Conservation (phyloP, 2,797 vertebrate species). For the Chromobotia macracanthus region DNA sequence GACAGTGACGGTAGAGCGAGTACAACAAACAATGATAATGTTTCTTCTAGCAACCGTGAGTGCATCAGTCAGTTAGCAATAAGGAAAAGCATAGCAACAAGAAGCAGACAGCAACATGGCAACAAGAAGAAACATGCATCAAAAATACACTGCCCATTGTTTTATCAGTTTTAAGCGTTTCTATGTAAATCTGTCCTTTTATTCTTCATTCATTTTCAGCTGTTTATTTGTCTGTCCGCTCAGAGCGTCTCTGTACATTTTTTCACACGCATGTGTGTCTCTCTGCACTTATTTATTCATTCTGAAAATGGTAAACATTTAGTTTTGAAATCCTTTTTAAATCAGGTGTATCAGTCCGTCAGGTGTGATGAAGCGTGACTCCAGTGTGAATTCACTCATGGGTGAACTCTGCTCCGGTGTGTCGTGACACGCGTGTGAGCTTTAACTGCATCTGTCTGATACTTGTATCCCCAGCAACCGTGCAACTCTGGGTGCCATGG, state of each 20-base stretch:
- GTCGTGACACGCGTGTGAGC: constrained; percentile 54
- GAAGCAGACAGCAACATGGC: constrained; percentile 34
- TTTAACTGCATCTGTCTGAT: constrained; percentile 50
- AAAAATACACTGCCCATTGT: not conserved
- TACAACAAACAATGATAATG: constrained; percentile 19
- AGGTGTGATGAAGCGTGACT: not conserved
- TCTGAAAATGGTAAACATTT: not conserved
- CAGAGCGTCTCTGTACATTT: too few species aligned
- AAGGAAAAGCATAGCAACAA: constrained; percentile 55
- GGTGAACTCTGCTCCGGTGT: constrained; percentile 27
- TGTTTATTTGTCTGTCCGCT: not conserved
- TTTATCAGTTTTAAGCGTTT: not conserved
- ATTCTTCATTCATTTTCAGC: not conserved
- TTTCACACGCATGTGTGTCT: not conserved
- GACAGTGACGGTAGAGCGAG: constrained; percentile 16
- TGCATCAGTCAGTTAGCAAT: constrained; percentile 47
- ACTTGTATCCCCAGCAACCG: constrained; percentile 59
- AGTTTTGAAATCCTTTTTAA: not conserved
- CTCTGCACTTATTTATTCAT: not conserved
- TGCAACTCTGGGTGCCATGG: constrained; percentile 48
- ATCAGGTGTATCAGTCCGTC: not conserved
- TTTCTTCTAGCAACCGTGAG: constrained; percentile 48
- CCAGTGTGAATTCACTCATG: constrained; percentile 32
- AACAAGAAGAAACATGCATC: constrained; percentile 22
- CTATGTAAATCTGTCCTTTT: not conserved